Evolutionary conservation across 1,140 invertebrate genomes (phyloP), one percentile per base, ranked within the genome.

Genomic region (Drosophila kikkawai): DNA sequence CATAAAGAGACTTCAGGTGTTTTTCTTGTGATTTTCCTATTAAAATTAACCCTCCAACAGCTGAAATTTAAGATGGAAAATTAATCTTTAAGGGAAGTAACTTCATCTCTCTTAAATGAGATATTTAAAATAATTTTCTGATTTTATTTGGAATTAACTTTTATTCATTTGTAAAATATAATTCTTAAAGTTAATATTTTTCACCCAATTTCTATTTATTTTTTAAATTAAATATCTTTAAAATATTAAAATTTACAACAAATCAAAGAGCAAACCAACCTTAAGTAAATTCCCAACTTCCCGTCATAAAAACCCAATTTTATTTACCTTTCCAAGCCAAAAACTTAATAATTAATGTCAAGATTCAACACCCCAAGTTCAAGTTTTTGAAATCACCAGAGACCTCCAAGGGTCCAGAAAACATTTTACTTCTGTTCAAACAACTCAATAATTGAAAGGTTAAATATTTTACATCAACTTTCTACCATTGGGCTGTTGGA

Each of bases 11-110:
- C 7, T 32, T 19, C 22, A n/a, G 19, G 2, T 29, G 15, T 26
- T 37, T 29, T 45, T 70, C 36, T 70, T 59, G 19, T 22, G 3
- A 1, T n/a, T 36, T 48, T 36, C 9, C 2, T 11, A 56, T 39
- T 15, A 36, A 2, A 17, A 1, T 66, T 83, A 53, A 65, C 45
- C 44, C 34, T 51, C 37, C 22, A 42, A 60, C 26, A 60, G 9
- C 17, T 15, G 12, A 0, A 11, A 22, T 11, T 37, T 17, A 12
- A 26, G 9, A n/a, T 4, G 6, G 19, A 3, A 22, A 53, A 53
- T 8, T 19, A 53, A 22, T 4, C 4, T 17, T 36, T 19, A 4
- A 7, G 7, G 32, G 7, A 19, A 4, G 4, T 5, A n/a, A 1
- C 2, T 19, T 22, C 3, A 11, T 2, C 8, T 26, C 3, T 1